These are phyloP conservation scores for Drosophila kohkoa DNA, from an alignment of 1,140 invertebrate species.

Conservation along the genomic window DNA sequence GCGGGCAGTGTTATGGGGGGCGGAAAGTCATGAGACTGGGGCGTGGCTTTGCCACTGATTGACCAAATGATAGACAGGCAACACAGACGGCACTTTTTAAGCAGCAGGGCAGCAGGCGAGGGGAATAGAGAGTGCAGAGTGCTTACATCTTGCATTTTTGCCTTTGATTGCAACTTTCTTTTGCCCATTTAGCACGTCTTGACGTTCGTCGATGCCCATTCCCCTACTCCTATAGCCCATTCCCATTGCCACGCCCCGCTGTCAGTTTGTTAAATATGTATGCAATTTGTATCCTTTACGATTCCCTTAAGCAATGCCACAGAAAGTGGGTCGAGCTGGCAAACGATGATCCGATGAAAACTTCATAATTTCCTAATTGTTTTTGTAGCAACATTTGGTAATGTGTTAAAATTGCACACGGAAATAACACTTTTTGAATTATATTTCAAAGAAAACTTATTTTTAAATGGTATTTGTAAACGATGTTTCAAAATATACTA, in stretches of 20 bases:
- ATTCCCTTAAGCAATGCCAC: conserved; percentile 8
- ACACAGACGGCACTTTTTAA: conserved; percentile 34
- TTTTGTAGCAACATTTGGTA: not conserved
- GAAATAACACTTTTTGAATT: no score
- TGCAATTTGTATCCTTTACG: conserved; percentile 58
- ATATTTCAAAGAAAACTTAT: no score
- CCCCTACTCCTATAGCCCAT: conserved; percentile 16
- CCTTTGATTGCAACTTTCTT: conserved; percentile 73
- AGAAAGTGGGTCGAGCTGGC: conserved; percentile 47
- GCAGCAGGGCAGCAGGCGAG: not conserved
- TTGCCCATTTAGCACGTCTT: conserved; percentile 72
- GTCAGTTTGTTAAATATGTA: conserved; percentile 60
- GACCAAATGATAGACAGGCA: conserved; percentile 77
- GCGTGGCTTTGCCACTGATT: conserved; percentile 65
- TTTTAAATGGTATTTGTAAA: no score
- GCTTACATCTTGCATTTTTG: conserved; percentile 71
- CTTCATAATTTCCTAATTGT: not conserved
- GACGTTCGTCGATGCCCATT: conserved; percentile 47
- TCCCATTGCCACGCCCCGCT: not conserved
- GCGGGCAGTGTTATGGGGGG: not conserved
- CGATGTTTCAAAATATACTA: no score
- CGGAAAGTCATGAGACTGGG: not conserved
- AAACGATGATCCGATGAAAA: not conserved
- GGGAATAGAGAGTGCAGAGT: not conserved
- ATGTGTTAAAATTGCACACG: not conserved